Conservation (phyloP, 2,797 vertebrate species). For the Sebastes reedi region DNA sequence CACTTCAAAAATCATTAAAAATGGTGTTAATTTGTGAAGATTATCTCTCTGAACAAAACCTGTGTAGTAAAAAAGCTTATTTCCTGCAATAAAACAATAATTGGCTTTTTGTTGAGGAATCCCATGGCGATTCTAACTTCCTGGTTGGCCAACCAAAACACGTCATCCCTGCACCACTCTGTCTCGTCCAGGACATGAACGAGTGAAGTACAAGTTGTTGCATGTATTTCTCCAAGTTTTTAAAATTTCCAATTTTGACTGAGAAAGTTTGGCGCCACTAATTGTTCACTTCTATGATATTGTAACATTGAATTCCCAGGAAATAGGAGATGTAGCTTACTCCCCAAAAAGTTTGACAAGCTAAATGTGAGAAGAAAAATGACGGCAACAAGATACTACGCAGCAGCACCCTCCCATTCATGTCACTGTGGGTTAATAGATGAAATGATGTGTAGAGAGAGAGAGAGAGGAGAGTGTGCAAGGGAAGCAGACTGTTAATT, state of each 20-base stretch:
- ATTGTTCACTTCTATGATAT: not conserved
- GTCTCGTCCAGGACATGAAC: not conserved
- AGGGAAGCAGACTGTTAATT: conserved; percentile 69
- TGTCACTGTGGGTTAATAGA: conserved; percentile 37
- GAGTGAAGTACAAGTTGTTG: not conserved
- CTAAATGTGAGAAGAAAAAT: conserved; percentile 4
- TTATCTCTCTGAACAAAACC: too few species aligned
- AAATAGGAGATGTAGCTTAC: not conserved
- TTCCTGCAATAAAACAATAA: too few species aligned
- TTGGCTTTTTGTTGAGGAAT: too few species aligned
- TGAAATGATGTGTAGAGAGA: conserved; percentile 38
- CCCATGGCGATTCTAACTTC: too few species aligned
- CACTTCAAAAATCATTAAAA: too few species aligned
- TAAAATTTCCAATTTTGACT: not conserved
- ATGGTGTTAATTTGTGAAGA: too few species aligned
- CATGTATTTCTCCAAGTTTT: not conserved
- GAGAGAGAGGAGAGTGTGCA: conserved; percentile 16
- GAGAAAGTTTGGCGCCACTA: not conserved
- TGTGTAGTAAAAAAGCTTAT: too few species aligned
- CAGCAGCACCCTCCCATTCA: conserved; percentile 6
- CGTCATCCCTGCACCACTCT: not conserved
- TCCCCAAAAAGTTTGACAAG: conserved; percentile 9
- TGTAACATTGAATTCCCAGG: not conserved
- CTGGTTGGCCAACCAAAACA: too few species aligned
- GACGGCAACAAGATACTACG: not conserved